Evolutionary conservation across 2,888 invertebrate species (phyloP), one percentile per base, ranked within the genome.

Genomic region (Galeopsomyia nigrocyanea): DNA sequence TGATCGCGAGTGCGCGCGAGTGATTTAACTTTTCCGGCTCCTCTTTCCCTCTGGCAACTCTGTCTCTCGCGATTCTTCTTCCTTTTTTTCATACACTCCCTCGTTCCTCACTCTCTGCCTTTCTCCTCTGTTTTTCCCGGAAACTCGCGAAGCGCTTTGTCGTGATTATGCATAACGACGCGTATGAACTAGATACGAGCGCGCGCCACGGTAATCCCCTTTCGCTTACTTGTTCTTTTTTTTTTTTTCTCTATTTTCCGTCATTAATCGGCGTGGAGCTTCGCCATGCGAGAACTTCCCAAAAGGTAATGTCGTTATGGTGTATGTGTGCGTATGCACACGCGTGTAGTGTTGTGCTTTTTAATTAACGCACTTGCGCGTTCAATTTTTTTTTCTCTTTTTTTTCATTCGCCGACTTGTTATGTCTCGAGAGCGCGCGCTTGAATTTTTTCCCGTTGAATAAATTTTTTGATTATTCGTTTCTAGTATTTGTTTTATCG

Each of bases 121-220:
- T 60, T 60, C 17, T 60, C 17, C 21, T 21, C 17, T 31, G n/a
- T 55, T 70, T 53, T 17, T 13, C 26, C 49, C 60, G 68, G 56
- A 68, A 64, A 64, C 68, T 64, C 61, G 64, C 64, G 17, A 67
- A 69, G 67, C 73, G 64, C 67, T 73, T 73, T 73, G 63, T 70
- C 64, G 70, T 75, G 75, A 75, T 75, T 75, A 75, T 68, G 73
- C 73, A 75, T 70, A 75, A 75, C 73, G 67, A 70, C 60, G 73
- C 70, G 64, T 70, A 64, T 61, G 70, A 69, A 65, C 60, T 71
- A 62, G 70, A 74, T 69, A 73, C 61, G 53, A 9, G 7, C 17
- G 14, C 26, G n/a, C 21, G 47, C 19, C 50, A n/a, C 46, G 7
- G 64, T 69, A 73, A 69, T 65, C 61, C 65, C 60, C 58, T n/a